Base-by-base conservation (phyloP, 2,888 invertebrate species). In the Poecilus cupreus region DNA sequence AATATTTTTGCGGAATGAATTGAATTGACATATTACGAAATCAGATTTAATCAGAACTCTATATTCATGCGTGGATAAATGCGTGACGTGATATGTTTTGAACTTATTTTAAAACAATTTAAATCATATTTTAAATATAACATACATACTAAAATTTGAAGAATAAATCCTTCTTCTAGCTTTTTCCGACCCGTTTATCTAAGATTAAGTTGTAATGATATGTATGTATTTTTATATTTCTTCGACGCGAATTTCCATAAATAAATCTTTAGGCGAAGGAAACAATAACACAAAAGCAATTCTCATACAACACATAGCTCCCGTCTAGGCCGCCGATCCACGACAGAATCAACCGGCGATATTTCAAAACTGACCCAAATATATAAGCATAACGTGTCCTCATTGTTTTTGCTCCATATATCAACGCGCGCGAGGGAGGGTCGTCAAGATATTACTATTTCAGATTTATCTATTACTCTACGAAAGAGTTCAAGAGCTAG, bases 281-380 rank as follows among this genome's bases (percentile, higher is more conserved):
- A 68, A 68, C 64, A 64, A 64, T 60, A 60, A 26, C 64, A 64
- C 8, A 26, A 11, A 32, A 64, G 32, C 64, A 68, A 68, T 68
- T 51, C 51, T 6, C 16, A 18, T 18, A 32, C 32, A 2, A 32
- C 32, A 2, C 32, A 32, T 0, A 32, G 32, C 22, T 37, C 64
- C 16, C 16, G 18, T 68, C 18, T 18, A 8, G 16, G 26, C 11
- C 26, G 32, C 32, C 37, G 10, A 32, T 60, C 11, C 26, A 26
- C 60, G 60, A 60, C 64, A 37, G 32, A 37, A 37, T 60, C 60
- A 5, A 24, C 3, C 20, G 26, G 57, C 51, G 37, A 77, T 77
- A 77, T 77, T 60, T 77, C 77, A 77, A 43, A 77, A 43, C 24
- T 76, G 76, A 76, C 76, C 76, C 57, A 76, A 26, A 75, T 51